phyloP scores from a whole-genome alignment of 2,888 invertebrate species.

The Chesias legatella region DNA sequence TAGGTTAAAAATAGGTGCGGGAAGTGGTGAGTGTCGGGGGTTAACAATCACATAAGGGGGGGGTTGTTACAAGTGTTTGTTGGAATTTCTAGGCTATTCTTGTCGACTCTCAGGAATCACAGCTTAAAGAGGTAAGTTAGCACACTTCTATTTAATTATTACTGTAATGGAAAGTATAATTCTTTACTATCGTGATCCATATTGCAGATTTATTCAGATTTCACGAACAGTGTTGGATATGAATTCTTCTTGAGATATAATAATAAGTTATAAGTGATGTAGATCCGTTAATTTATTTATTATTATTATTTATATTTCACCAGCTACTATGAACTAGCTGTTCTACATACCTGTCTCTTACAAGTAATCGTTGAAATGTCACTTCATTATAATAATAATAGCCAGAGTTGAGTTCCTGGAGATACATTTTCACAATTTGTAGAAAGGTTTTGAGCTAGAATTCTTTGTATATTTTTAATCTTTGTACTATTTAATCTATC shows the following conservation, averaged over 20 bases:
- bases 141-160: background rate
- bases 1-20: no score
- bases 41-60: no score
- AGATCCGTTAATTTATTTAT: no score
- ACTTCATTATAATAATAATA: slow-evolving; percentile 28
- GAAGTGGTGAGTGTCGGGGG: no score
- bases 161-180: background rate
- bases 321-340: background rate
- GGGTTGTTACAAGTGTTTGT: no score
- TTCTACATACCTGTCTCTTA: slow-evolving; percentile 4
- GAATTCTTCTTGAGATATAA: no score
- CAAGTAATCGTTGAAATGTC: slow-evolving; percentile 15
- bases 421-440: slow-evolving; percentile 13
- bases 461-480: background rate
- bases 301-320: no score
- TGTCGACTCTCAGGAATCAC: slow-evolving; percentile 4
- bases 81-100: slow-evolving; percentile 16
- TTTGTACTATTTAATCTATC: no score
- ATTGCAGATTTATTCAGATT: no score
- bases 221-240: no score
- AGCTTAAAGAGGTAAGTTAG: background rate
- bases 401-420: slow-evolving; percentile 11
- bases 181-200: no score
- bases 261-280: no score
- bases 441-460: slow-evolving; percentile 5